Evolutionary conservation across 2,797 vertebrate species (phyloP).

Genomic region (Falco columbarius): DNA sequence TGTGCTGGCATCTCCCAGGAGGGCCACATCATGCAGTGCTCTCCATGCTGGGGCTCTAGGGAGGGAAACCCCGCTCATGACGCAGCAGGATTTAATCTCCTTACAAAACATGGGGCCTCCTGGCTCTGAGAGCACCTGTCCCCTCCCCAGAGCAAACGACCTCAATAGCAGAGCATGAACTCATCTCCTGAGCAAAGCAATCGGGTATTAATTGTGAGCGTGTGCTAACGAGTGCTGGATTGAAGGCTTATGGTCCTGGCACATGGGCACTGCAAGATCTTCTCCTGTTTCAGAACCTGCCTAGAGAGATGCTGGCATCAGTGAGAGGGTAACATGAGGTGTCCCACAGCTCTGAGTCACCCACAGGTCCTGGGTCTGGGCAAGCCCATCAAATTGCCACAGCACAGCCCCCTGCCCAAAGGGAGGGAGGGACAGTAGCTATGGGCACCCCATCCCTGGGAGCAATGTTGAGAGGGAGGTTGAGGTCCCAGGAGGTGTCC

Average conservation of each 20-base stretch:
- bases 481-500: neutral
- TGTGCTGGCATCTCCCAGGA: neutral
- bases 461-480: neutral
- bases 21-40: no score
- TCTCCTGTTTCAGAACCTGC: neutral
- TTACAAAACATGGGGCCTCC: neutral
- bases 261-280: neutral
- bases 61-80: neutral
- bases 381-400: neutral
- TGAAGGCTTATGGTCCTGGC: neutral
- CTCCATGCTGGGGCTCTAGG: no score
- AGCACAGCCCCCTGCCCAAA: neutral
- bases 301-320: neutral
- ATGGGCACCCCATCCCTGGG: neutral
- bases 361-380: no score
- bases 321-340: accelerated
- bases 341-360: neutral
- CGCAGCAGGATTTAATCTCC: neutral
- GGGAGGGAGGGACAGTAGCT: neutral
- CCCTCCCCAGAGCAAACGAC: accelerated
- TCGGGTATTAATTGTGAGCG: accelerated
- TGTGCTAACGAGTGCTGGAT: accelerated
- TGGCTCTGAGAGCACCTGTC: accelerated
- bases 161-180: accelerated
- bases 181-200: neutral